Evolutionary conservation across 30 jellyfish, hydroid and myxozoan species (phyloP).

Genomic region (Nemopilema nomurai): DNA sequence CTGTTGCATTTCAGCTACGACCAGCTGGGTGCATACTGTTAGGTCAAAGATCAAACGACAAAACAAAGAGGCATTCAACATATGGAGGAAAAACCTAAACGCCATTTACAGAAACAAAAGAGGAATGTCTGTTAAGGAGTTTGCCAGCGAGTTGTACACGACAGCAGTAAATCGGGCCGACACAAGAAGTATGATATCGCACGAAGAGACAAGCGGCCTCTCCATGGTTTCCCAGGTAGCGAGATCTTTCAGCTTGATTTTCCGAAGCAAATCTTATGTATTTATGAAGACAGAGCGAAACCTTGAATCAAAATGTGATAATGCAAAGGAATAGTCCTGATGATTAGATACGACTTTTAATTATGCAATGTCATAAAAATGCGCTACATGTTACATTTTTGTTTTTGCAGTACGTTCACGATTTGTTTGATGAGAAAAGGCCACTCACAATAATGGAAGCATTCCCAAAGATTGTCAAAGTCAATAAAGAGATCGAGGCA

Average conservation of each 20-base stretch:
- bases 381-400: too few species aligned
- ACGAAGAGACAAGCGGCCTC: slow-evolving; percentile 10
- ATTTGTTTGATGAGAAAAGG: slow-evolving; percentile 3
- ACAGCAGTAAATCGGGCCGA: slow-evolving; percentile 36
- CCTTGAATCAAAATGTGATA: not conserved
- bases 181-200: slow-evolving; percentile 11
- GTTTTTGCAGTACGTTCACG: slow-evolving; percentile 6
- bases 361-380: too few species aligned
- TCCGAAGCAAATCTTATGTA: not conserved
- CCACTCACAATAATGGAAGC: slow-evolving; percentile 15
- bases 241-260: too few species aligned
- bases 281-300: not conserved
- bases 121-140: slow-evolving; percentile 17
- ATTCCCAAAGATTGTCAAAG: slow-evolving; percentile 14
- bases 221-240: slow-evolving; percentile 8
- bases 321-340: too few species aligned
- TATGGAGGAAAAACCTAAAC: slow-evolving; percentile 25
- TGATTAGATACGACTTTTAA: too few species aligned
- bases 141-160: slow-evolving; percentile 22
- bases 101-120: not conserved
- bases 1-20: slow-evolving; percentile 3
- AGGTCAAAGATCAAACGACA: slow-evolving; percentile 7
- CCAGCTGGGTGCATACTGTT: slow-evolving; percentile 26
- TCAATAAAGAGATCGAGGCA: not conserved
- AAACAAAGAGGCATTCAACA: slow-evolving; percentile 23